Percentiles rank a stretch among this genome's conserved stretches.
Conservation (phyloP, 2,888 invertebrate genomes). For the Ochlodes sylvanus region DNA sequence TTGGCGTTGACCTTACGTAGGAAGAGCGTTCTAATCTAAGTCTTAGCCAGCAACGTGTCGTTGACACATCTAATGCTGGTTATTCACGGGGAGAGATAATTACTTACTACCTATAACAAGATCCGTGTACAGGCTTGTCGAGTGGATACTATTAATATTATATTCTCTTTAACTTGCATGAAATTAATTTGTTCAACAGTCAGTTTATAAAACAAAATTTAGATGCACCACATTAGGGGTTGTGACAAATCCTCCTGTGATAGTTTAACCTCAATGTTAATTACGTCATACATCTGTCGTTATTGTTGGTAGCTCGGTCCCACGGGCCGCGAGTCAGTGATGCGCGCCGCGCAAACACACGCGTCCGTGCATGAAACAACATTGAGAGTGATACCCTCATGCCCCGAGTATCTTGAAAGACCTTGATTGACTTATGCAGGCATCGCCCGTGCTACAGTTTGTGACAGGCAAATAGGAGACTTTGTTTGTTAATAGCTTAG, state of each 20-base stretch:
- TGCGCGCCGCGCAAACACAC: slow-evolving; percentile 58
- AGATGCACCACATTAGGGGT: slow-evolving; percentile 13
- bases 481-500: background rate
- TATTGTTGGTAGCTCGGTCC: slow-evolving; percentile 22
- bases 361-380: slow-evolving; percentile 64
- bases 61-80: no score
- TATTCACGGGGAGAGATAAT: no score
- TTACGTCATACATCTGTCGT: slow-evolving; percentile 48
- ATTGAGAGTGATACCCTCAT: slow-evolving; percentile 64
- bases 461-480: slow-evolving; percentile 1
- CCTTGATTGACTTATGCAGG: slow-evolving; percentile 29
- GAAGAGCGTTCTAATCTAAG: no score
- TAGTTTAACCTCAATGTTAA: slow-evolving; percentile 37
- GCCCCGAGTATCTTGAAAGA: slow-evolving; percentile 47
- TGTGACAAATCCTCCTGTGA: slow-evolving; percentile 23
- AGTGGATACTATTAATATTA: no score
- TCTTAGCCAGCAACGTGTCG: no score
- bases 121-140: no score
- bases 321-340: slow-evolving; percentile 38
- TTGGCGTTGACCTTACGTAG: no score
- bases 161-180: no score
- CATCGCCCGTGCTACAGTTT: slow-evolving; percentile 4
- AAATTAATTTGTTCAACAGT: background rate
- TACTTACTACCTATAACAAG: no score
- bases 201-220: slow-evolving; percentile 15